Evolutionary conservation across 1,140 invertebrate species (phyloP).

Genomic region (Drosophila sp.): DNA sequence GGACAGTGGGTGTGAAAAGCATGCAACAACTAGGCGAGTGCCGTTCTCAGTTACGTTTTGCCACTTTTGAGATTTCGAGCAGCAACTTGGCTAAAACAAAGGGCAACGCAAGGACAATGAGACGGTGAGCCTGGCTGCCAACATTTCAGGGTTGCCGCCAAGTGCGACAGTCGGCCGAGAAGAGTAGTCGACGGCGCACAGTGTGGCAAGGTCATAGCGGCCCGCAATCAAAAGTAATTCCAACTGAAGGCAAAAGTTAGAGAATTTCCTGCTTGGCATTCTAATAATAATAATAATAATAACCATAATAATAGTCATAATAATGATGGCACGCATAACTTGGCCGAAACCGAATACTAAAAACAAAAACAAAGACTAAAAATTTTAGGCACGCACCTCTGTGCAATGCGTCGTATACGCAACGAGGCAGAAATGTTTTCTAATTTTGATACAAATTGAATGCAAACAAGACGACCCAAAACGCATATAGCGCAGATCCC

Average conservation of each 20-base stretch:
- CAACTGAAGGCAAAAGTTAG: slow-evolving; percentile 22
- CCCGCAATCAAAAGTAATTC: slow-evolving; percentile 7
- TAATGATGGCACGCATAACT: slow-evolving; percentile 39
- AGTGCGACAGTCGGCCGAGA: slow-evolving; percentile 1
- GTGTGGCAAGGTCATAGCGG: slow-evolving; percentile 51
- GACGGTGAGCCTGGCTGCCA: slow-evolving; percentile 36
- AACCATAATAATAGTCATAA: slow-evolving; percentile 25
- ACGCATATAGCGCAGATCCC: slow-evolving; percentile 20
- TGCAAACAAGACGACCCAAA: slow-evolving; percentile 48
- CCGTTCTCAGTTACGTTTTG: slow-evolving; percentile 44
- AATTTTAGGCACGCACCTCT: slow-evolving; percentile 6
- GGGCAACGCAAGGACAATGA: slow-evolving; percentile 70
- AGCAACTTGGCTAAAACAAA: slow-evolving; percentile 49
- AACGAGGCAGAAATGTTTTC: slow-evolving; percentile 32
- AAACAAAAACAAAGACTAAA: slow-evolving; percentile 4
- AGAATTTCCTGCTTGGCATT: slow-evolving; percentile 14
- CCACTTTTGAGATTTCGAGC: slow-evolving; percentile 36
- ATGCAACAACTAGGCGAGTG: slow-evolving; percentile 23
- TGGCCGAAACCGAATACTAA: neutral
- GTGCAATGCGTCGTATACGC: slow-evolving; percentile 43
- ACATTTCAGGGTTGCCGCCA: slow-evolving; percentile 47
- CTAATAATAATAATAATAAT: slow-evolving; percentile 18
- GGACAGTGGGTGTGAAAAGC: slow-evolving; percentile 27
- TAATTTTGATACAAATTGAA: slow-evolving; percentile 59
- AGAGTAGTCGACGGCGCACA: neutral